Percentiles rank a stretch among this genome's conserved stretches.
These are phyloP conservation scores for Cherax quadricarinatus DNA, from an alignment of 1,140 invertebrate genomes.

Conservation along the genomic window DNA sequence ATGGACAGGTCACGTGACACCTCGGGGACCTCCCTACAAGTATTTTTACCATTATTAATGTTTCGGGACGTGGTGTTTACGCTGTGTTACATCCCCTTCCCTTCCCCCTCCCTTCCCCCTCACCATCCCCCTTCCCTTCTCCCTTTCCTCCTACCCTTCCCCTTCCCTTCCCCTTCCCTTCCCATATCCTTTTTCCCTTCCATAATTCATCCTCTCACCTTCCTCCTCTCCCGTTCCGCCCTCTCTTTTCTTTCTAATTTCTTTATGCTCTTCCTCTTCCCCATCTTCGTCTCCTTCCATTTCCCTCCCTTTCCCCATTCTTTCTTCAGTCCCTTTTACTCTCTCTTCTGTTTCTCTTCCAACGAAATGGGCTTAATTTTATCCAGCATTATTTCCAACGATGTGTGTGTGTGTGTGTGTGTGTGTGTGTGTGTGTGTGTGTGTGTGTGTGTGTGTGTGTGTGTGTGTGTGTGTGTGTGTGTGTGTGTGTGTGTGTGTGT, in stretches of 20 bases:
- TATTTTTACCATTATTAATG: constrained; percentile 21
- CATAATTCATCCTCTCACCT: no score
- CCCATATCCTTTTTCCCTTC: neutral
- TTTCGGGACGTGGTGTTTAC: neutral
- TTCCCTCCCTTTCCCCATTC: neutral
- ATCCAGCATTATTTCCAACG: no score
- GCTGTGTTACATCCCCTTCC: neutral
- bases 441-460: no score
- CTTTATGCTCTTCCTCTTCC: neutral
- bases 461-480: no score
- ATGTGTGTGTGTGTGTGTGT: no score
- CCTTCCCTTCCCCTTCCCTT: neutral
- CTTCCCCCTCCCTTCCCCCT: neutral
- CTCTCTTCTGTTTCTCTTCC: neutral
- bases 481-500: no score
- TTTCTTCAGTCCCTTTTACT: neutral
- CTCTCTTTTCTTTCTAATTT: neutral
- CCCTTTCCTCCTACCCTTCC: neutral
- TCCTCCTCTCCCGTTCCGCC: no score
- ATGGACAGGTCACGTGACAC: neutral
- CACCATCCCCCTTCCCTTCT: neutral
- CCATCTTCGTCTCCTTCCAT: neutral
- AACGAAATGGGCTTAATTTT: no score
- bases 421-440: no score
- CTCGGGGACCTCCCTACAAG: neutral